Conservation (phyloP, 1,140 invertebrate species). For the Zaprionus kolodkinae region DNA sequence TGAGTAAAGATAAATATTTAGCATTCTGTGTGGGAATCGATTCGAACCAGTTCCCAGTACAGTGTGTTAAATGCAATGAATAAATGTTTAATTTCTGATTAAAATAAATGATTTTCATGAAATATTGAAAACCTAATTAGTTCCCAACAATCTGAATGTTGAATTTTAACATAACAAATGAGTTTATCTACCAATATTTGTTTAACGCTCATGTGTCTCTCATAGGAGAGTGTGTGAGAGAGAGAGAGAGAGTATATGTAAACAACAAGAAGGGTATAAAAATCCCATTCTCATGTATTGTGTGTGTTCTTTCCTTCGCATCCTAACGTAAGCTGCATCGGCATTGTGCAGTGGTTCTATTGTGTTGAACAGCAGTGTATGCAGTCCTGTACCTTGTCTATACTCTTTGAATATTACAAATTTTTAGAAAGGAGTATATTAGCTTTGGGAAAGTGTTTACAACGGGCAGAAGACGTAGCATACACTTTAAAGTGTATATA, state of each 20-base stretch:
- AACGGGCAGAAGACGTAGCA: background rate
- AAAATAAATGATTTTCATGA: constrained; percentile 2
- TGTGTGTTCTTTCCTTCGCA: background rate
- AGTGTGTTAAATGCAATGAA: background rate
- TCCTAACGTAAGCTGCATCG: background rate
- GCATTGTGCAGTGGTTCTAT: background rate
- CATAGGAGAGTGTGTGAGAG: background rate
- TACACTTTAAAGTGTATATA: no score
- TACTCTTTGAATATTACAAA: background rate
- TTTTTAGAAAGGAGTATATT: no score
- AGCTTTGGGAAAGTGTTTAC: no score
- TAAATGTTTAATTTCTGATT: background rate
- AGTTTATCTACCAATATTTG: background rate
- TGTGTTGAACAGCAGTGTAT: background rate
- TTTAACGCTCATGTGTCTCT: background rate
- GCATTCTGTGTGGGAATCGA: background rate
- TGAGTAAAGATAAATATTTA: constrained; percentile 6
- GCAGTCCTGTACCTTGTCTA: background rate
- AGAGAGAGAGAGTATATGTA: background rate
- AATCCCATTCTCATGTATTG: background rate
- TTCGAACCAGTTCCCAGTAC: background rate
- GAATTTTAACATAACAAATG: background rate
- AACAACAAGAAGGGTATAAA: background rate
- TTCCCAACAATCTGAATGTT: background rate
- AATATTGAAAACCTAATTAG: background rate